Evolutionary conservation across 92 coral and sea anemone genomes (phyloP), one percentile per base, ranked within the genome.

Genomic region (Porites rus): DNA sequence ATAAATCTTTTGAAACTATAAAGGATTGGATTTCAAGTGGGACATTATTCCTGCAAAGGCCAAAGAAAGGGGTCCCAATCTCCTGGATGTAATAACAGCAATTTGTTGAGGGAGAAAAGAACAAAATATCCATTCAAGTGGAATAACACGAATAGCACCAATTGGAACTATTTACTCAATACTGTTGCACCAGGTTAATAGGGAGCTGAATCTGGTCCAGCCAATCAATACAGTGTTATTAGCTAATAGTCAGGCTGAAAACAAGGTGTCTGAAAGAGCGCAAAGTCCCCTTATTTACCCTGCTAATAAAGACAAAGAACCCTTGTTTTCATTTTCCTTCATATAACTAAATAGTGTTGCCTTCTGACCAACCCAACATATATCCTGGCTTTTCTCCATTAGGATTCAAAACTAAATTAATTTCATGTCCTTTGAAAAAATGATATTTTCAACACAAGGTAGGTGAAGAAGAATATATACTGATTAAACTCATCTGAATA

Each of bases 181-280:
- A 63, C 20, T 87, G 14, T 50, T 87, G 86, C 81, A 87, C 21
- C 83, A 60, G 80, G 69, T 62, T n/a, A 87, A 79, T 60, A 74
- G 77, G 17, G 84, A 70, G 52, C 81, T 87, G 14, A 87, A 78
- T 58, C 76, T 87, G 77, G 90, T 87, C 20, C 90, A 87, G 74
- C 78, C 86, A 38, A 38, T 87, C 4, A 87, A 87, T 22, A 87
- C 90, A 69, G 72, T 80, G n/a, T 69, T 86, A 69, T 61, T 86
- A 61, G 71, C 90, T 10, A 73, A 78, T 65, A 84, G 90, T 65
- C 74, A 77, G 59, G 90, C 82, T 31, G 82, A 77, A 69, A 86
- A 50, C 68, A 77, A 86, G 84, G 89, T 77, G 5, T 20, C 43
- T 31, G 43, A 31, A 31, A 31, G 43, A 31, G 43, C 4, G 43